Evolutionary conservation across 92 coral and sea anemone genomes (phyloP), one percentile per base, ranked within the genome.

Genomic region (Diadumene lineata): DNA sequence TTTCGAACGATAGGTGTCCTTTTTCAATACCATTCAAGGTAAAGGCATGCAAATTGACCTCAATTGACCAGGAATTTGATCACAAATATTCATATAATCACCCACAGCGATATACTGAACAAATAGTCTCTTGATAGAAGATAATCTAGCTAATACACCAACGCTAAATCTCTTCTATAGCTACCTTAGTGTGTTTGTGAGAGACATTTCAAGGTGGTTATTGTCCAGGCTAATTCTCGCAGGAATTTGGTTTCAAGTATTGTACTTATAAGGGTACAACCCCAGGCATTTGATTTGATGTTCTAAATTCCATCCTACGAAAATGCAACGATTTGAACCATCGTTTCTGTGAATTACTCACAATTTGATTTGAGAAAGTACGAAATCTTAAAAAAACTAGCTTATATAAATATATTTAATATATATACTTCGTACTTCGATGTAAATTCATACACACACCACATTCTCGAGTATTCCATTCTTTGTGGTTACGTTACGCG

Each of bases 11-110:
- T n/a, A n/a, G n/a, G n/a, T n/a, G n/a, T n/a, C n/a, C n/a, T n/a
- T n/a, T n/a, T n/a, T n/a, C n/a, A n/a, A n/a, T n/a, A n/a, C n/a
- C n/a, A n/a, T 18, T 15, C 60, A 2, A 22, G 48, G 7, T 38
- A 43, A 8, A 21, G 56, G 48, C 27, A 9, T 25, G 43, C 43
- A 30, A 46, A 46, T 22, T 53, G 60, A 53, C 60, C n/a, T 16
- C n/a, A 22, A 53, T 16, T 22, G 8, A 53, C 34, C 74, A 43
- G 74, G 74, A 17, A 68, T 68, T 68, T 60, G 27, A 33, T 38
- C 44, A 19, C 43, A 22, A 3, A 16, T 16, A 16, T 53, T 8
- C 10, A 3, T 16, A 3, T 7, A 6, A 67, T 50, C 19, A 31
- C 33, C 2, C 38, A 51, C 56, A 50, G 43, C 72, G 25, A 9